Evolutionary conservation across 1,140 invertebrate species (phyloP).

Genomic region (Daktulosphaira vitifoliae): DNA sequence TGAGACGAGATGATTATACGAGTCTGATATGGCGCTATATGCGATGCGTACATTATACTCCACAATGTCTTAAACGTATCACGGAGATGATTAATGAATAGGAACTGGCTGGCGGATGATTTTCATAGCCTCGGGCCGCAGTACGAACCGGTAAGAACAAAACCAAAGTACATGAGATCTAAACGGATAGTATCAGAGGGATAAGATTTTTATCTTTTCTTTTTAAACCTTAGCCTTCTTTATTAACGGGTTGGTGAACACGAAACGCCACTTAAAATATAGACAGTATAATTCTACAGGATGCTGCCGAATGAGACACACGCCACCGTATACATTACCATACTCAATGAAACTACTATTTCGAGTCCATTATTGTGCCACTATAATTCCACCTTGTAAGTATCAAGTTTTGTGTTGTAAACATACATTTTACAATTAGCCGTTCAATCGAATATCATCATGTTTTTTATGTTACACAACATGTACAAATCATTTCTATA

Average conservation of each 20-base stretch:
- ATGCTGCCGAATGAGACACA: background rate
- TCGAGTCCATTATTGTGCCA: background rate
- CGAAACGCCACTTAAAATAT: conserved; percentile 21
- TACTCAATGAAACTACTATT: conserved; percentile 4
- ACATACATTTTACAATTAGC: too few relatives aligned
- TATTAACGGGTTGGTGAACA: conserved; percentile 16
- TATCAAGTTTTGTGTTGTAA: too few relatives aligned
- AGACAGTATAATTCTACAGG: conserved; percentile 6
- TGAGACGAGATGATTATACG: background rate
- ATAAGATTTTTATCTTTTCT: conserved; percentile 12
- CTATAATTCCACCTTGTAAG: too few relatives aligned
- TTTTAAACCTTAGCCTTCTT: conserved; percentile 15
- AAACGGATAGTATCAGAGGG: conserved; percentile 1
- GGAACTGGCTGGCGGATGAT: background rate
- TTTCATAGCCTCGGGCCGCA: background rate
- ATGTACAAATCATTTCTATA: too few relatives aligned
- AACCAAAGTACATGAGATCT: background rate
- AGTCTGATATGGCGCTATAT: background rate
- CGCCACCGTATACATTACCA: background rate
- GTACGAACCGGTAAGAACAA: background rate
- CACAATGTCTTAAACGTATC: background rate
- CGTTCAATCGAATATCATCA: too few relatives aligned
- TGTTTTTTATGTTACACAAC: too few relatives aligned
- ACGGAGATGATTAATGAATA: conserved; percentile 12
- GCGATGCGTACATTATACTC: background rate